Base-by-base conservation (phyloP, 2,888 invertebrate genomes). In the Pammene aurita region DNA sequence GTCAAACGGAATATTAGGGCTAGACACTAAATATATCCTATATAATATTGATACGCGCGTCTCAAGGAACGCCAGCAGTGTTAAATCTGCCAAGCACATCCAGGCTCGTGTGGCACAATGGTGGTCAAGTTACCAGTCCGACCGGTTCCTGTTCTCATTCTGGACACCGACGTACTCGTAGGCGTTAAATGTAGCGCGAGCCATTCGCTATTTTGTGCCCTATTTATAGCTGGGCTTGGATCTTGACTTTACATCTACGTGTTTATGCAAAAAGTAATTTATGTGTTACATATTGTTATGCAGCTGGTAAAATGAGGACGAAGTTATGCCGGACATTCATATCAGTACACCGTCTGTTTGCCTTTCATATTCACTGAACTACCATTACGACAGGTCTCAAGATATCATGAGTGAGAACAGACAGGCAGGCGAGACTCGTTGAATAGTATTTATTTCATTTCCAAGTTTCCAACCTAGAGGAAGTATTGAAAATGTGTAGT, bases 61-160 rank as follows among this genome's bases (percentile, higher is more conserved):
- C 48, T 38, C 41, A 62, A 50, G 50, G 62, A 62, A 18, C 38
- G 50, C 62, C 38, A 16, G 52, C 26, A 61, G 61, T 48, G 44
- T 62, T 35, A 52, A 60, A 44, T 60, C 52, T 34, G 62, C 62
- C 50, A 62, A 41, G 62, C 50, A 50, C 50, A 73, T 74, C 76
- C 76, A 70, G 72, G 71, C 71, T 64, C 71, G 77, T 73, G 48
- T 67, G 72, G 61, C 70, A 89, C 89, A 89, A 90, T 87, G 78
- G 72, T 73, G 80, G 82, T 89, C 87, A 78, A 83, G 81, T 90
- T 88, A 85, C 90, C 72, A 14, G 70, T 71, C 83, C 74, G 74
- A 87, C 89, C 87, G 86, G 89, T 89, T 48, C 68, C 73, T 80
- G 75, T 72, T 78, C 77, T 76, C 75, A 74, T 77, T 74, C 74